phyloP scores from a whole-genome alignment of 2,113 vertebrate species.

The Thymallus thymallus region DNA sequence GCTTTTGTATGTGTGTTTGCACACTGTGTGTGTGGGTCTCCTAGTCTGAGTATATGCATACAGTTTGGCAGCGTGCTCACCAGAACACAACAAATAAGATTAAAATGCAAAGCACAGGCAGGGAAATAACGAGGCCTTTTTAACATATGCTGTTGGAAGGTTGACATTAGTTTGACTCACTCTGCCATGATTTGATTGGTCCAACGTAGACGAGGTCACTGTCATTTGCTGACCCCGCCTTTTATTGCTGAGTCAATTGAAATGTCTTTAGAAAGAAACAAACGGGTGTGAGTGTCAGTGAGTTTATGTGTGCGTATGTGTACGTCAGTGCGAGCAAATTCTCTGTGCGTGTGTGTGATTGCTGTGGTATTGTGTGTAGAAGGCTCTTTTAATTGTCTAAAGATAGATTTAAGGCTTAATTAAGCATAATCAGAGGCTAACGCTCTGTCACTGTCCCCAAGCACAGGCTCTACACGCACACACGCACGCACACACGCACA shows the following conservation, averaged over 20 bases:
- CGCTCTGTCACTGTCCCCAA: constrained; percentile 21
- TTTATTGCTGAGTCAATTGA: constrained; percentile 26
- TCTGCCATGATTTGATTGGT: constrained; percentile 26
- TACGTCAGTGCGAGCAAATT: not conserved
- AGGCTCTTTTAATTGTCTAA: constrained; percentile 34
- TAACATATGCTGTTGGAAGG: constrained; percentile 54
- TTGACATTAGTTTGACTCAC: constrained; percentile 41
- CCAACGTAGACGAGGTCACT: constrained; percentile 22
- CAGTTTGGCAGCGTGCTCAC: constrained; percentile 47
- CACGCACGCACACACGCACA: not conserved
- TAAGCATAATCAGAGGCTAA: constrained; percentile 35
- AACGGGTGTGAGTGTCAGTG: not conserved
- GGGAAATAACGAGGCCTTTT: constrained; percentile 46
- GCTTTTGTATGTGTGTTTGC: not conserved
- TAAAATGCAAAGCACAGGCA: constrained; percentile 64
- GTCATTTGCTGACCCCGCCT: constrained; percentile 21
- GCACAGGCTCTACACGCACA: constrained; percentile 9
- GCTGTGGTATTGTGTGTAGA: constrained; percentile 23
- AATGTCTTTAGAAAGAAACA: constrained; percentile 10
- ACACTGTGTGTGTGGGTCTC: not conserved
- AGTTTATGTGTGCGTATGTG: not conserved
- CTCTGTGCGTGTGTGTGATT: constrained; percentile 7
- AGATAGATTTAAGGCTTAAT: constrained; percentile 35
- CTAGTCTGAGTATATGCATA: constrained; percentile 27
- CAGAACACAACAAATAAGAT: constrained; percentile 65